Base-by-base conservation (phyloP, 2,113 vertebrate genomes). In the Mugil cephalus region DNA sequence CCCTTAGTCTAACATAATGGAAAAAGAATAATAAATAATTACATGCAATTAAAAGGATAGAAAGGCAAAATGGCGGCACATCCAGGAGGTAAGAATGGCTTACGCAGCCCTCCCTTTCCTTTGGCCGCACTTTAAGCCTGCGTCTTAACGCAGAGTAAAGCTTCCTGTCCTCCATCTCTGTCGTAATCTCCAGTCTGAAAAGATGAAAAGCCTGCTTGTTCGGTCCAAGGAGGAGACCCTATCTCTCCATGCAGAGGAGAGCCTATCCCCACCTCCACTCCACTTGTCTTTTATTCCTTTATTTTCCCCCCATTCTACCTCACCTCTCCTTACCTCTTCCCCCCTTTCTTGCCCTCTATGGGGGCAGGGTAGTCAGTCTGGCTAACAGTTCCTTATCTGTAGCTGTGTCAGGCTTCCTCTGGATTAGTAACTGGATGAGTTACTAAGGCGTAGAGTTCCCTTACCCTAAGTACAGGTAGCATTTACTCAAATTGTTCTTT, bases 121-220 rank as follows among this genome's bases (percentile, higher is more conserved):
- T 61, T 46, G 43, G 79, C 58, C 18, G 15, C 5, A 43, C 18
- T 63, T 43, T 79, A 69, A 87, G 81, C 58, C 45, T 69, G 38
- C 12, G 34, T 69, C 82, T 70, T 71, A 73, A 67, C n/a, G 35
- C 64, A 64, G 35, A 78, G 66, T 65, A 76, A 71, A 86, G 79
- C 83, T 72, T 72, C 42, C 46, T 42, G 19, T 72, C 74, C 70
- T 74, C 64, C 69, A 84, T 78, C 69, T 86, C 56, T 35, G 24
- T 24, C 51, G 72, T 90, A 84, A 90, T 90, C 80, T 86, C 56
- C 46, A 74, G 70, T 62, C 69, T 69, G 74, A 79, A 73, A 67
- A 82, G 77, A 85, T 81, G 79, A 91, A 83, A 89, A 78, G 68
- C 62, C 40, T 64, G 43, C 53, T 43, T 81, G 76, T 86, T 88